These are phyloP conservation scores for Agriopis aurantiaria DNA, from an alignment of 2,888 invertebrate species.

Conservation along the genomic window DNA sequence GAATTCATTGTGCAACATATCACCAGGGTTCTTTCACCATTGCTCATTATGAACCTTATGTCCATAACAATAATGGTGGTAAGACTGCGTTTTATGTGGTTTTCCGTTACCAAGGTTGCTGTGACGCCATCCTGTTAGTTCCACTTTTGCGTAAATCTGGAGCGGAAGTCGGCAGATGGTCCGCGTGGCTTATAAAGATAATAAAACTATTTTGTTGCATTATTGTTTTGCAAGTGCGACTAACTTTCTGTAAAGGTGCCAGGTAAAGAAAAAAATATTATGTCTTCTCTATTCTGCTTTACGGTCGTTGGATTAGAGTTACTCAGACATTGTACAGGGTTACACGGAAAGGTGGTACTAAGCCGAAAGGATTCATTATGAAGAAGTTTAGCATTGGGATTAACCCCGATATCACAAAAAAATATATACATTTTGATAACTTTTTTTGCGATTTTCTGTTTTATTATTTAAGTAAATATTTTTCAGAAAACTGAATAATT, in stretches of 20 bases:
- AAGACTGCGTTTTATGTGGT: constrained; percentile 1
- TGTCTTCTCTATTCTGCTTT: no score
- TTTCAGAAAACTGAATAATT: no score
- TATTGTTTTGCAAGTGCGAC: constrained; percentile 43
- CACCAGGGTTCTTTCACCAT: not conserved
- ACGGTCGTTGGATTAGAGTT: no score
- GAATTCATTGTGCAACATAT: constrained; percentile 59
- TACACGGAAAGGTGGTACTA: no score
- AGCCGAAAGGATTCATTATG: no score
- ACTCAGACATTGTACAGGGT: no score
- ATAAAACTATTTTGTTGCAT: constrained; percentile 48
- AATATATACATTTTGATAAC: no score
- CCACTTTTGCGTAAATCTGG: constrained; percentile 68
- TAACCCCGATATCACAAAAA: no score
- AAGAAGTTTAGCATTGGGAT: no score
- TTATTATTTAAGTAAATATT: no score
- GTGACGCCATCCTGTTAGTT: constrained; percentile 63
- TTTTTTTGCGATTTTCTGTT: no score
- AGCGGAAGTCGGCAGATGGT: constrained; percentile 61
- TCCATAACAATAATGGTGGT: not conserved
- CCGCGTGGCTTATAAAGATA: constrained; percentile 44
- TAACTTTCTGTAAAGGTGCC: not conserved
- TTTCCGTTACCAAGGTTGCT: constrained; percentile 48
- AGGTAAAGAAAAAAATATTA: no score
- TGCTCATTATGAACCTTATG: constrained; percentile 24